Conservation (phyloP, 2,113 vertebrate species). For the Caretta caretta region DNA sequence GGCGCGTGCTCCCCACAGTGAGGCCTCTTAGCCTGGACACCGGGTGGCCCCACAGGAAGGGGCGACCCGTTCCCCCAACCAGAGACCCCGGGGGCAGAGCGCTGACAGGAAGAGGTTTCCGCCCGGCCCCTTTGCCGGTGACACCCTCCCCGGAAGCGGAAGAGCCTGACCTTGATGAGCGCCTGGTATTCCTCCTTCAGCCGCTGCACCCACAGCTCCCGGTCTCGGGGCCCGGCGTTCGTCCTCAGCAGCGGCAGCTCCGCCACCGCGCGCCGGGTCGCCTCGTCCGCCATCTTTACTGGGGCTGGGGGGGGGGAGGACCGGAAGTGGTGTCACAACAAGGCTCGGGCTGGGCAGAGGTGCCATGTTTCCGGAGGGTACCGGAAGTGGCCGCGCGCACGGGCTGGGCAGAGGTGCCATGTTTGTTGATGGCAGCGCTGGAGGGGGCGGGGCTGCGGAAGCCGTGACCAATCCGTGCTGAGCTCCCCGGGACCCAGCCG, state of each 20-base stretch:
- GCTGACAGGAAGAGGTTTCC: slow-evolving; percentile 46
- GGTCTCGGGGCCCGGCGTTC: slow-evolving; percentile 90
- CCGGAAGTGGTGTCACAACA: slow-evolving; percentile 40
- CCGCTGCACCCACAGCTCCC: slow-evolving; percentile 90
- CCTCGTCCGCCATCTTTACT: slow-evolving; percentile 89
- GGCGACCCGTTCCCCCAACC: background rate
- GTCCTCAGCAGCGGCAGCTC: slow-evolving; percentile 90
- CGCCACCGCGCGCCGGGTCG: slow-evolving; percentile 85
- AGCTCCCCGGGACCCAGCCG: background rate
- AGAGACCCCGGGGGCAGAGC: background rate
- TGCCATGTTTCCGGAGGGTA: background rate
- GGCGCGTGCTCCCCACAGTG: background rate
- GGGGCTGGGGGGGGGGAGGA: background rate
- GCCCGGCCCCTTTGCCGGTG: slow-evolving; percentile 28
- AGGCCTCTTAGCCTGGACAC: too few relatives aligned
- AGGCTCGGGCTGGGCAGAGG: background rate
- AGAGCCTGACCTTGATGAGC: slow-evolving; percentile 83
- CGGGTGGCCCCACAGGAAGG: background rate
- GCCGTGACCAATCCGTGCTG: background rate
- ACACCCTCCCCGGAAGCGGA: background rate
- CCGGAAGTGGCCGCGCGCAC: rapidly evolving
- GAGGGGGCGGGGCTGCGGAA: background rate
- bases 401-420: background rate
- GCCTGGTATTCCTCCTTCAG: slow-evolving; percentile 92
- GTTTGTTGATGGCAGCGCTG: background rate